Base-by-base conservation (phyloP, 2,888 invertebrate species). In the Chrysotoxum bicinctum region DNA sequence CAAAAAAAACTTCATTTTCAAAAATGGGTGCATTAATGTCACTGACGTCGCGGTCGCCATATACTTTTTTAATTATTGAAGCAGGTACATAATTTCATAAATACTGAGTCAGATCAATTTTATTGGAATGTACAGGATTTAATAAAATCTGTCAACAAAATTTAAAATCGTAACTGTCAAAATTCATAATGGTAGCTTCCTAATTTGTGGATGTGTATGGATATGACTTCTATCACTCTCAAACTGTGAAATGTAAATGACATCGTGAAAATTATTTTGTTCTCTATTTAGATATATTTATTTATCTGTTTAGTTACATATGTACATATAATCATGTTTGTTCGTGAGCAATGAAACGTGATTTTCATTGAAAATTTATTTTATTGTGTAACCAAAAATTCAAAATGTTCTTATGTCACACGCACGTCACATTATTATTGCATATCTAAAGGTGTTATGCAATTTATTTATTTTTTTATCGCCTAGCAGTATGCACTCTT, bases 371-470 rank as follows among this genome's bases (percentile, higher is more conserved):
- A 12, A 37, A 37, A 14, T 37, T 37, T 37, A 12, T 14, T 37
- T 12, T 12, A 12, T 12, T 35, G 35, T 35, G 35, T 12, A 35
- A 37, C 14, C 37, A 37, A 37, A 37, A 12, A 40, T 16, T 16
- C 43, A 16, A 16, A 16, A 2, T 16, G 3, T 30, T 10, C 1
- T 0, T 3, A 21, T 9, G 19, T 19, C 50, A 37, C 10, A 30
- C 6, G 6, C 3, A 8, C 30, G 0, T 12, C 19, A 14, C 21
- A 23, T 23, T 30, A 8, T 52, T 40, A 75, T 84, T 79, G 83
- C 83, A 84, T 84, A 79, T 43, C 21, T 23, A 12, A 23, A 58
- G 79, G 83, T 35, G 75, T 79, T 84, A 72, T 79, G 70, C 79
- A 75, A 84, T 75, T 58, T 23, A 0, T 8, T 37, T 45, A 9